A percentile compares a stretch with the other conserved stretches of the same genome.
These are phyloP conservation scores for Pardosa pseudoannulata DNA, from an alignment of 2,888 invertebrate species.

Conservation along the genomic window DNA sequence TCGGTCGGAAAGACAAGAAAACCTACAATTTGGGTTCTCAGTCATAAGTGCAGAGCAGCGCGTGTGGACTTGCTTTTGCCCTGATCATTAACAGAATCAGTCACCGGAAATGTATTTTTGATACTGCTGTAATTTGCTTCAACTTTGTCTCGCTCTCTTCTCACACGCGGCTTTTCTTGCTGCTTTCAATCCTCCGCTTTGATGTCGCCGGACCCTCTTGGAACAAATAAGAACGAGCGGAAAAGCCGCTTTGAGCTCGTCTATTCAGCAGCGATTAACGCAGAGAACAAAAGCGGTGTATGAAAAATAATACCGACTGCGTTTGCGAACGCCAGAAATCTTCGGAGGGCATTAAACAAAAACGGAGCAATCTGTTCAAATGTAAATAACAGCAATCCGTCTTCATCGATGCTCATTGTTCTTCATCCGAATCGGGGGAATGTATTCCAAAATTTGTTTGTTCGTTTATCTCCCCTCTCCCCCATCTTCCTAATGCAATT, in stretches of 20 bases:
- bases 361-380: slow-evolving; percentile 48
- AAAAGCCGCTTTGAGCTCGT: slow-evolving; percentile 2
- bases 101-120: not conserved
- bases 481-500: slow-evolving; percentile 69
- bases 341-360: slow-evolving; percentile 31
- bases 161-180: not conserved
- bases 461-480: slow-evolving; percentile 8
- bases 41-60: too few relatives aligned
- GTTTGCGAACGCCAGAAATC: slow-evolving; percentile 21
- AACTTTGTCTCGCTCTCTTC: too few relatives aligned
- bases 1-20: too few relatives aligned
- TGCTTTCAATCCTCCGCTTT: not conserved
- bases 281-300: not conserved
- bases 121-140: not conserved
- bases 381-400: slow-evolving; percentile 57
- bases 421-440: not conserved
- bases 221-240: slow-evolving; percentile 7
- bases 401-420: slow-evolving; percentile 38
- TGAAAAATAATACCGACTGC: slow-evolving; percentile 33
- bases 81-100: not conserved
- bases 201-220: not conserved
- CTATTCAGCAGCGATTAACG: slow-evolving; percentile 3
- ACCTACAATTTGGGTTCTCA: too few relatives aligned
- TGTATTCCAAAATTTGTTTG: slow-evolving; percentile 9
- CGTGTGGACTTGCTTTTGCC: not conserved